Evolutionary conservation across 2,888 invertebrate genomes (phyloP).

Genomic region (Sepiola atlantica): DNA sequence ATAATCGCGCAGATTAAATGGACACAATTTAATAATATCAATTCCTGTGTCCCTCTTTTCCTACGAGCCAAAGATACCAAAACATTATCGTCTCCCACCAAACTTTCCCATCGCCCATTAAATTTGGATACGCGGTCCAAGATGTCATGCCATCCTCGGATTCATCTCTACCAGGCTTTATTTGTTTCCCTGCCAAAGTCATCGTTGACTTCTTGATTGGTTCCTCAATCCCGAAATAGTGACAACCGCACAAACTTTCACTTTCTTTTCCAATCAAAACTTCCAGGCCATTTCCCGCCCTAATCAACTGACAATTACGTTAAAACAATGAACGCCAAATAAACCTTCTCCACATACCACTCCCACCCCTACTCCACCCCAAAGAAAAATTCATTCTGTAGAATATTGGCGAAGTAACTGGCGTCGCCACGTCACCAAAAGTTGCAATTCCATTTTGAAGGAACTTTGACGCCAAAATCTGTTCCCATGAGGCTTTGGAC

Average conservation of each 20-base stretch:
- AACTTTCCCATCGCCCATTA: too few species aligned
- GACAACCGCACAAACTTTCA: background rate
- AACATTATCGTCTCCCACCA: too few species aligned
- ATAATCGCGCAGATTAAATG: too few species aligned
- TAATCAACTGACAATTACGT: background rate
- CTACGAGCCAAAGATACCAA: too few species aligned
- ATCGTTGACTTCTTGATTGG: background rate
- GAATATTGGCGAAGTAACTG: background rate
- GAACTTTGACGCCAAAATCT: too few species aligned
- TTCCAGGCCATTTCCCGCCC: background rate
- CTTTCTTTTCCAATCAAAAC: background rate
- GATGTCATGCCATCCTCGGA: background rate
- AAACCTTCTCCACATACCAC: background rate
- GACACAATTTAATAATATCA: too few species aligned
- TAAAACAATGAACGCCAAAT: background rate
- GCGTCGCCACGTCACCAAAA: background rate
- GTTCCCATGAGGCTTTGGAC: background rate
- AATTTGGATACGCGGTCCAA: background rate
- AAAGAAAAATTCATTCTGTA: too few species aligned
- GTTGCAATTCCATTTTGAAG: background rate
- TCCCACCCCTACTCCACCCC: too few species aligned
- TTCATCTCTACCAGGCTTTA: background rate
- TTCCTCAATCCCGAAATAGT: background rate
- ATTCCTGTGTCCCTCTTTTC: too few species aligned
- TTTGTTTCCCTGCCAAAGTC: slow-evolving; percentile 11